A percentile compares a stretch with the other conserved stretches of the same genome.
Conservation (phyloP, 2,797 vertebrate species). For the Rallus crepitans region DNA sequence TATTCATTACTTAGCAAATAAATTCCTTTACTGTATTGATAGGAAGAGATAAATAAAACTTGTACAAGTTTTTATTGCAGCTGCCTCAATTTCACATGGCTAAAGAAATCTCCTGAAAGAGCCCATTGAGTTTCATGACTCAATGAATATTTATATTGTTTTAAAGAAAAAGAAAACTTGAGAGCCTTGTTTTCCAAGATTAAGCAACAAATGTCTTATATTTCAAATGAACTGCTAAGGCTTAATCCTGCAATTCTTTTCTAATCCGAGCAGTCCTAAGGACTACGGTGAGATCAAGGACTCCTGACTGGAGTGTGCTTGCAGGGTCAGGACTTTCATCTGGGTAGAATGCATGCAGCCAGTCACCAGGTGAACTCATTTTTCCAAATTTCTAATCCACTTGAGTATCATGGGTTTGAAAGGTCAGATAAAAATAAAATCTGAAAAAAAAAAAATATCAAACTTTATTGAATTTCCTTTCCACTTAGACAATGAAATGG, state of each 20-base stretch:
- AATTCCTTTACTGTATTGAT: neutral
- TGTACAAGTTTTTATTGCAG: neutral
- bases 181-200: slow-evolving; percentile 58
- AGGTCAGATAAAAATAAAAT: slow-evolving; percentile 42
- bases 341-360: neutral
- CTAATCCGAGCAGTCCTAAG: slow-evolving; percentile 14
- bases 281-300: slow-evolving; percentile 53
- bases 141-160: slow-evolving; percentile 47
- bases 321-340: slow-evolving; percentile 37
- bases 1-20: neutral
- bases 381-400: slow-evolving; percentile 5
- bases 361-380: slow-evolving; percentile 30
- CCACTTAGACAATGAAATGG: slow-evolving; percentile 29
- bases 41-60: neutral
- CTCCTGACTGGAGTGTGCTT: slow-evolving; percentile 12
- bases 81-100: neutral
- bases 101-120: slow-evolving; percentile 25
- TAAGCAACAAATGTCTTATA: slow-evolving; percentile 60
- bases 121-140: slow-evolving; percentile 13
- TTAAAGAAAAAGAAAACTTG: slow-evolving; percentile 49
- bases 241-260: slow-evolving; percentile 59
- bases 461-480: slow-evolving; percentile 37
- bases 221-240: slow-evolving; percentile 58
- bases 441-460: neutral
- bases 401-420: neutral